These are phyloP conservation scores for Muscina levida DNA, from an alignment of 2,888 invertebrate species.

Conservation along the genomic window DNA sequence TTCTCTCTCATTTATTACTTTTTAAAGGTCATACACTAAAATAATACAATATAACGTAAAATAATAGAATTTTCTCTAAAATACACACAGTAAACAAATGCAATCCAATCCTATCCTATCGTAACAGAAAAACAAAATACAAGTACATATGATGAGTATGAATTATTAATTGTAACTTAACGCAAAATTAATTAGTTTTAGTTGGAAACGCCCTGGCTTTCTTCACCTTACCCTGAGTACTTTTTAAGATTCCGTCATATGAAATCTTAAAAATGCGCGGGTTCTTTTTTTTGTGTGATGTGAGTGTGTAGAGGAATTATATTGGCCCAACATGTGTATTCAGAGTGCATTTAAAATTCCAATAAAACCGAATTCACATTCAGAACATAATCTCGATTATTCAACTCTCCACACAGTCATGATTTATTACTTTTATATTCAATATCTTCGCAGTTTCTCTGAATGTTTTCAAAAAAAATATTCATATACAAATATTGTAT, in stretches of 20 bases:
- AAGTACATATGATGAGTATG: constrained; percentile 34
- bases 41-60: constrained; percentile 43
- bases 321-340: constrained; percentile 19
- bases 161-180: constrained; percentile 48
- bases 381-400: no score
- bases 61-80: constrained; percentile 42
- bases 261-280: not conserved
- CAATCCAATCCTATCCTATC: not conserved
- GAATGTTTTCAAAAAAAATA: no score
- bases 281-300: not conserved
- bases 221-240: no score
- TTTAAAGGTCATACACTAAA: constrained; percentile 42
- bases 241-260: not conserved
- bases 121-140: constrained; percentile 39
- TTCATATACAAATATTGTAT: no score
- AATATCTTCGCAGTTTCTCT: no score
- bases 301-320: not conserved
- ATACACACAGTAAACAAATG: constrained; percentile 31
- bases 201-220: no score
- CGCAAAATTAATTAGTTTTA: constrained; percentile 13
- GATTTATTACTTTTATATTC: no score
- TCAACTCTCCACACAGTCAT: not conserved
- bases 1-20: constrained; percentile 28
- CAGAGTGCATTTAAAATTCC: constrained; percentile 32
- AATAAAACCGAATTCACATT: constrained; percentile 6